phyloP scores from a whole-genome alignment of 2,113 vertebrate genomes.

The Sitta europaea region DNA sequence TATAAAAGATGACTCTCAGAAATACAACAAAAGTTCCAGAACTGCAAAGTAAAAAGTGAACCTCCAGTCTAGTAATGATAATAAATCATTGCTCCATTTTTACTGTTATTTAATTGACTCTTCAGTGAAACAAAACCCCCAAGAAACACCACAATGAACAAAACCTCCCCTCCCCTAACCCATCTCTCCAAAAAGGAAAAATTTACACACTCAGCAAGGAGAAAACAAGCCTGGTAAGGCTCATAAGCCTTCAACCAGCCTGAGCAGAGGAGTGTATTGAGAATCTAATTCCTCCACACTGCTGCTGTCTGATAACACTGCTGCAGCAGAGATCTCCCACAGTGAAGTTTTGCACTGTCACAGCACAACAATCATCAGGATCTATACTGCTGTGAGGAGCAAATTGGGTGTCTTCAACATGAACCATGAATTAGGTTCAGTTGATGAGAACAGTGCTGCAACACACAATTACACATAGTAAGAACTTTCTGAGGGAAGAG shows the following conservation, averaged over 20 bases:
- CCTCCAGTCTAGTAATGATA: not conserved
- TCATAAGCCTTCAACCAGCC: not conserved
- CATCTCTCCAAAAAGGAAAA: accelerated
- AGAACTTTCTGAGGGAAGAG: not conserved
- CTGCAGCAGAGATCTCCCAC: not conserved
- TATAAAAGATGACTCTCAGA: not conserved
- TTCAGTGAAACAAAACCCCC: not conserved
- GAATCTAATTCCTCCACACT: not conserved
- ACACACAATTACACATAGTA: accelerated
- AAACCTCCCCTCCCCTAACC: not conserved
- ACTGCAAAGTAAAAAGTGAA: not conserved
- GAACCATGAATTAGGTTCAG: not conserved
- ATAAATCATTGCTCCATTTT: not conserved
- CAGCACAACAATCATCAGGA: not conserved
- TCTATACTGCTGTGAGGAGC: not conserved
- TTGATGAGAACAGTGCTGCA: accelerated
- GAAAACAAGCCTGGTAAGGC: not conserved
- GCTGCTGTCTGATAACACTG: too few species aligned
- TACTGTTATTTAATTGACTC: not conserved
- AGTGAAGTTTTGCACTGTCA: accelerated
- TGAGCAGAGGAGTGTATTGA: not conserved
- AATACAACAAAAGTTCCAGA: not conserved
- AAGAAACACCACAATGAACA: not conserved
- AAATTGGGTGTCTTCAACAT: not conserved
- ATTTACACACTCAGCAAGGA: not conserved